Percentiles rank a stretch among this genome's conserved stretches.
Conservation (phyloP, 2,113 vertebrate species). For the Macrotis lagotis region DNA sequence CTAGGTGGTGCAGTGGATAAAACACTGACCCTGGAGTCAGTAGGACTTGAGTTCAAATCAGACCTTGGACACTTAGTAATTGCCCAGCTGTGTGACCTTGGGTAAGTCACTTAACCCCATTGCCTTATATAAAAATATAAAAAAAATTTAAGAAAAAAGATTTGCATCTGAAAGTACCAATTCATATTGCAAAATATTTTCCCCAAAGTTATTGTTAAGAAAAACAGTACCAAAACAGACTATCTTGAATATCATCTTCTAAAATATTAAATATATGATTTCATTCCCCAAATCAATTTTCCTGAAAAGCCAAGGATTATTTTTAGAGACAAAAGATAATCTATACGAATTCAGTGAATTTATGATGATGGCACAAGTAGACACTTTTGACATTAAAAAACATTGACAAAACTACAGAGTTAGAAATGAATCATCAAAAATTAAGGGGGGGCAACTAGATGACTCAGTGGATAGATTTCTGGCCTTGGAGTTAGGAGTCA, state of each 20-base stretch:
- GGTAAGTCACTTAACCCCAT: too few relatives aligned
- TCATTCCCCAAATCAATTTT: not conserved
- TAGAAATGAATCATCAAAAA: not conserved
- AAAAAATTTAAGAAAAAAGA: too few relatives aligned
- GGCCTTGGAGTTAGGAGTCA: too few relatives aligned
- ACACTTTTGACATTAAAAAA: not conserved
- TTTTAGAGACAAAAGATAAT: not conserved
- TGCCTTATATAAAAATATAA: too few relatives aligned
- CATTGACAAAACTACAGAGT: not conserved
- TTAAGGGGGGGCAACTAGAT: too few relatives aligned
- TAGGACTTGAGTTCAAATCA: too few relatives aligned
- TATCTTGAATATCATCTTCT: not conserved
- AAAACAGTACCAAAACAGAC: not conserved
- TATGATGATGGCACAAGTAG: not conserved
- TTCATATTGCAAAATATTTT: not conserved
- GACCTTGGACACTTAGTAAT: too few relatives aligned
- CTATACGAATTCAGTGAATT: not conserved
- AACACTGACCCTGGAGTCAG: too few relatives aligned
- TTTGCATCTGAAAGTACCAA: not conserved
- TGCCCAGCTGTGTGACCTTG: too few relatives aligned
- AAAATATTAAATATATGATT: not conserved
- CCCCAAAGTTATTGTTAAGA: not conserved
- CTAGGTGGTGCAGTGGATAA: too few relatives aligned
- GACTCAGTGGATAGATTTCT: too few relatives aligned
- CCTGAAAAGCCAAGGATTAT: not conserved